Evolutionary conservation across 2,888 invertebrate species (phyloP), one percentile per base, ranked within the genome.

Genomic region (Chymomyza caudatula): DNA sequence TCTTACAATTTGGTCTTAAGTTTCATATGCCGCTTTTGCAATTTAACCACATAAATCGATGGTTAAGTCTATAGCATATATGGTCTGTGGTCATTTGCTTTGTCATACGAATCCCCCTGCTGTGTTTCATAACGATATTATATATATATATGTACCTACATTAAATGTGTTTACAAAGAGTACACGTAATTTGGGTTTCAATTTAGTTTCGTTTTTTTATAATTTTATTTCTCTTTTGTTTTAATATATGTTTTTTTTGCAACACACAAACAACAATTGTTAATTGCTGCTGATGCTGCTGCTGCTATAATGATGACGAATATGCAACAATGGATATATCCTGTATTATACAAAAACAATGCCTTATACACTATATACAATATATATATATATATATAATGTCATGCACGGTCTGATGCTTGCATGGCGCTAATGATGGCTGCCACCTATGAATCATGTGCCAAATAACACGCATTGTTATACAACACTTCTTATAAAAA

Each of bases 1-100:
- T 6, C 4, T 37, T 4, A 2, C 37, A 37, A 5, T 20, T 55
- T 55, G 22, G 17, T 69, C 58, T 23, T 58, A 13, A 17, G 17
- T 44, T 23, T 52, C 37, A 37, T 68, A 68, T 65, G 61, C 64
- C 72, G 61, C 63, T 76, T 60, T 63, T 57, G 44, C 63, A 78
- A 71, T 82, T 75, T 82, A 71, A 73, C 29, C 29, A 15, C 47
- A 49, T 37, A 42, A 23, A 19, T 61, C 60, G 65, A 65, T 62
- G 58, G 62, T 63, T 13, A 47, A 6, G 15, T 5, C 15, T 47
- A 47, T 47, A 37, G 29, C 29, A 47, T 47, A 19, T 19, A 17
- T 6, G 47, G 15, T 47, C n/a, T 47, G 15, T 17, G n/a, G n/a
- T 53, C 23, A 25, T 53, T 17, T 20, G 23, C 23, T 53, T 29